These are phyloP conservation scores for Tapera naevia DNA, from an alignment of 2,797 vertebrate species.

Conservation along the genomic window DNA sequence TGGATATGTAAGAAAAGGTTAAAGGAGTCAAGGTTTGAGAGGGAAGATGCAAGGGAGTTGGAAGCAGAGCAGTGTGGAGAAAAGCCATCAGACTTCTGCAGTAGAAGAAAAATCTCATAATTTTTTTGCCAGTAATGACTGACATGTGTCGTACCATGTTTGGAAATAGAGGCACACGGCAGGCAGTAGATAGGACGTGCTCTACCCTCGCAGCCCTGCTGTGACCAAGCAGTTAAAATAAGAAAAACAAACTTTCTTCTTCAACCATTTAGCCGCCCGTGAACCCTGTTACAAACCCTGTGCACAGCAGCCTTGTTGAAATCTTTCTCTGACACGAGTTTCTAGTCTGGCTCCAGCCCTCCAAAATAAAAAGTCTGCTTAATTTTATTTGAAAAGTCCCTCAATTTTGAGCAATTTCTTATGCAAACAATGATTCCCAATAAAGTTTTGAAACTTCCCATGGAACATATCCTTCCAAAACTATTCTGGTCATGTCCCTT, in stretches of 20 bases:
- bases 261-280: background rate
- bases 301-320: background rate
- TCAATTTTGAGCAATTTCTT: background rate
- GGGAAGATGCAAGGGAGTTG: background rate
- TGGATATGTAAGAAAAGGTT: background rate
- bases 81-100: background rate
- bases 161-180: background rate
- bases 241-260: constrained; percentile 26
- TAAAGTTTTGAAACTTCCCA: background rate
- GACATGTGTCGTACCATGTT: fast-evolving
- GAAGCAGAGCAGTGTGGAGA: background rate
- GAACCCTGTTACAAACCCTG: background rate
- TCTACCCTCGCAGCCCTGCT: background rate
- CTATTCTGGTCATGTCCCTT: background rate
- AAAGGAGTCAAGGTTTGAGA: background rate
- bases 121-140: background rate
- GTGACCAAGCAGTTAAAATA: background rate
- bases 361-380: background rate
- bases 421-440: background rate
- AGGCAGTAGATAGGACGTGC: background rate
- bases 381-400: background rate
- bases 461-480: background rate
- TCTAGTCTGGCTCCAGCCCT: background rate
- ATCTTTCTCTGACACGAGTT: background rate
- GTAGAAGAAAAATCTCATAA: background rate